phyloP scores from a whole-genome alignment of 2,797 vertebrate genomes.

The Gila robusta region DNA sequence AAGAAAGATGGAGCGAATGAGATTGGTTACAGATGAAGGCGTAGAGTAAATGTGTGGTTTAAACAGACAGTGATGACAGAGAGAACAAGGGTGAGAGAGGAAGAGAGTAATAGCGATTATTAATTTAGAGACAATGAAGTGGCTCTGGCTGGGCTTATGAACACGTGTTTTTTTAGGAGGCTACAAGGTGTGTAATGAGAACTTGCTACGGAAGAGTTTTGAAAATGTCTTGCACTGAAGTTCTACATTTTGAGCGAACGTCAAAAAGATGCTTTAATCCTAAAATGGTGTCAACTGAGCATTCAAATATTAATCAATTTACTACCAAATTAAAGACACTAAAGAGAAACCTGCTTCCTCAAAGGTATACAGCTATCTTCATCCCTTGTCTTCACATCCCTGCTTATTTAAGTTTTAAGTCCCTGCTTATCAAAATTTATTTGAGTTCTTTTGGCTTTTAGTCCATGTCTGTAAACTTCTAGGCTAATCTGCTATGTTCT shows the following conservation, averaged over 20 bases:
- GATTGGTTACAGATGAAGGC: neutral
- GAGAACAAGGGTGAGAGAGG: conserved; percentile 43
- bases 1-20: neutral
- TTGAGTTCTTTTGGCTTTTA: neutral
- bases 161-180: conserved; percentile 61
- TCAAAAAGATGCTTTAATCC: conserved; percentile 9
- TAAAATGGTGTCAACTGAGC: neutral
- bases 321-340: neutral
- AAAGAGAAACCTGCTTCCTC: neutral
- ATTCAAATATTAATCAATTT: conserved; percentile 1
- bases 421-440: neutral
- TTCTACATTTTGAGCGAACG: conserved; percentile 33
- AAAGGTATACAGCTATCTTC: neutral
- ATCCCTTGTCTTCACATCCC: neutral
- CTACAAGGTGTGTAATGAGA: conserved; percentile 42
- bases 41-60: neutral
- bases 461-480: neutral
- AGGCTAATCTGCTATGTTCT: neutral
- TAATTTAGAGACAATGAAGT: conserved; percentile 61
- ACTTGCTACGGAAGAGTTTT: conserved; percentile 37
- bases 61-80: conserved; percentile 1
- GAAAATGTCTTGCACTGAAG: conserved; percentile 10
- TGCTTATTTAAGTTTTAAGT: neutral
- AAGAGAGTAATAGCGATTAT: conserved; percentile 63
- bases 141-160: conserved; percentile 55